phyloP scores from a whole-genome alignment of 2,797 vertebrate genomes.

The Coranthus polyacanthus region DNA sequence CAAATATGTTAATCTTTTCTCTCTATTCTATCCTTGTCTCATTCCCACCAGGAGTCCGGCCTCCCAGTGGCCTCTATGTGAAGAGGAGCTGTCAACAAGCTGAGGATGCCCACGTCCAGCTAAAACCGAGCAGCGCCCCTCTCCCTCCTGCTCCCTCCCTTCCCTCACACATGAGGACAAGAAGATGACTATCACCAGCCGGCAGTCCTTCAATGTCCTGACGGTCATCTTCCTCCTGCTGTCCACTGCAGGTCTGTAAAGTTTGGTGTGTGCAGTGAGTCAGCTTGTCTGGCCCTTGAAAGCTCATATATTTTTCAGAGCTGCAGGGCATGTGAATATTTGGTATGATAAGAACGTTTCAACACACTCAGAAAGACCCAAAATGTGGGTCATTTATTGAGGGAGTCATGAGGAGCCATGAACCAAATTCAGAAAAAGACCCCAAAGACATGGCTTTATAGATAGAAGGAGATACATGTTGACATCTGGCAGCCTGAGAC shows the following conservation, averaged over 20 bases:
- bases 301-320: constrained; percentile 1
- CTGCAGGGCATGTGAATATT: constrained; percentile 2
- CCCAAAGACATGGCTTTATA: constrained; percentile 16
- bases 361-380: constrained; percentile 3
- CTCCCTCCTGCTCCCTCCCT: constrained; percentile 66
- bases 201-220: constrained; percentile 92
- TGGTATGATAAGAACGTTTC: constrained; percentile 4
- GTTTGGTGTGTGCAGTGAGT: constrained; percentile 35
- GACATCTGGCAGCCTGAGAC: constrained; percentile 41
- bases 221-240: constrained; percentile 90
- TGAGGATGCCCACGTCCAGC: constrained; percentile 78
- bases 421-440: constrained; percentile 32
- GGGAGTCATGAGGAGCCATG: constrained; percentile 11
- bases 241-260: constrained; percentile 91
- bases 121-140: constrained; percentile 72
- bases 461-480: constrained; percentile 15
- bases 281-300: constrained; percentile 20
- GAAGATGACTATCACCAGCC: constrained; percentile 97
- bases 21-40: constrained; percentile 57
- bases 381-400: constrained; percentile 20
- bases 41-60: constrained; percentile 68
- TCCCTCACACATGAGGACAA: constrained; percentile 88
- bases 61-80: constrained; percentile 78
- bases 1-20: constrained; percentile 63
- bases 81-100: constrained; percentile 68